A percentile compares a stretch with the other conserved stretches of the same genome.
These are phyloP conservation scores for Drosophila setifemur DNA, from an alignment of 1,140 invertebrate genomes.

Conservation along the genomic window DNA sequence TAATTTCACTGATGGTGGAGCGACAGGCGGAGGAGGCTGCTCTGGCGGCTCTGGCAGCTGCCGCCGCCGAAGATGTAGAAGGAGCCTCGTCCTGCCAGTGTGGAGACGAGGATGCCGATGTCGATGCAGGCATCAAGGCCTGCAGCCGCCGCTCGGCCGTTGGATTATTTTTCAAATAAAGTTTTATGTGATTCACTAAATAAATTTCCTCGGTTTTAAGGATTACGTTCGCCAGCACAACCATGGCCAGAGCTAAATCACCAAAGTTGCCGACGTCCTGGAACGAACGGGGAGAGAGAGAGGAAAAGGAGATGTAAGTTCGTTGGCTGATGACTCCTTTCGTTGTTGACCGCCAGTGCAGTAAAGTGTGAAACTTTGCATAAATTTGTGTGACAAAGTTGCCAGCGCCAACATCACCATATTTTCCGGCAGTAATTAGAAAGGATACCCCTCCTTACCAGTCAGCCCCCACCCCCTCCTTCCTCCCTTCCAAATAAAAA, in stretches of 20 bases:
- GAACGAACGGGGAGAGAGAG: slow-evolving; percentile 4
- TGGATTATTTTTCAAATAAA: slow-evolving; percentile 82
- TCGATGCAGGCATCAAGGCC: slow-evolving; percentile 12
- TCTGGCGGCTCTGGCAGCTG: slow-evolving; percentile 56
- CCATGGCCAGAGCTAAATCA: slow-evolving; percentile 80
- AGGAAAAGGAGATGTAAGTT: slow-evolving; percentile 13
- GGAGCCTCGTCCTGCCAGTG: slow-evolving; percentile 65
- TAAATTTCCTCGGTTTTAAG: slow-evolving; percentile 82
- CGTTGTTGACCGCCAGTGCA: slow-evolving; percentile 54
- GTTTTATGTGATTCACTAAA: slow-evolving; percentile 83
- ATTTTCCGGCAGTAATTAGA: slow-evolving; percentile 74
- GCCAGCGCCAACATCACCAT: slow-evolving; percentile 68
- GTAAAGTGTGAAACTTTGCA: slow-evolving; percentile 77
- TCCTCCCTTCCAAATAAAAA: background rate
- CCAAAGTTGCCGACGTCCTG: slow-evolving; percentile 78
- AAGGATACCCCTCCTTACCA: slow-evolving; percentile 7
- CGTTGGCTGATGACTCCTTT: slow-evolving; percentile 38
- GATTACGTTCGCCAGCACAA: slow-evolving; percentile 80
- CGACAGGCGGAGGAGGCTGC: background rate
- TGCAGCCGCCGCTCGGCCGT: slow-evolving; percentile 47
- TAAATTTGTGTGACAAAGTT: slow-evolving; percentile 73
- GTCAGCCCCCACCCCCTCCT: background rate
- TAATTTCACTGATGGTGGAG: slow-evolving; percentile 72
- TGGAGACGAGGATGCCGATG: background rate
- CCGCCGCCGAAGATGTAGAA: slow-evolving; percentile 75